Percentiles rank a stretch among this genome's conserved stretches.
phyloP scores from a whole-genome alignment of 2,888 invertebrate species.

The Rhodophaea formosa region DNA sequence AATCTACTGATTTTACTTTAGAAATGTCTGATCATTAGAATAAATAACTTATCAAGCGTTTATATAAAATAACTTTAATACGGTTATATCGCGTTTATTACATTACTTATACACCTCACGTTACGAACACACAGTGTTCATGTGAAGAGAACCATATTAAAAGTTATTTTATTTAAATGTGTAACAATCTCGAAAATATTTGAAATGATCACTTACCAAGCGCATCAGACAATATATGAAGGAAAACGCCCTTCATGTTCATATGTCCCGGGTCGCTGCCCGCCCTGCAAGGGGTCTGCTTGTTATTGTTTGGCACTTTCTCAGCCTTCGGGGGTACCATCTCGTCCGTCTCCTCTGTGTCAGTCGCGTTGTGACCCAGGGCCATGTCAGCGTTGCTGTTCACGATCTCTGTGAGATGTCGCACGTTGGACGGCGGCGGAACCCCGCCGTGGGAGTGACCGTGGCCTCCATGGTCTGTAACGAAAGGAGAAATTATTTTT shows the following conservation, averaged over 20 bases:
- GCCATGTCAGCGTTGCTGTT: constrained; percentile 77
- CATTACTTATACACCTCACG: too few relatives aligned
- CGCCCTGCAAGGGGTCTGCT: constrained; percentile 51
- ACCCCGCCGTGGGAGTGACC: constrained; percentile 84
- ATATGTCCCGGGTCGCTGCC: constrained; percentile 87
- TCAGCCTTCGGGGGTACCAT: constrained; percentile 65
- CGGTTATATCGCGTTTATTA: too few relatives aligned
- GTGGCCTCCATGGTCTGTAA: constrained; percentile 87
- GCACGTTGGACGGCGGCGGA: constrained; percentile 70
- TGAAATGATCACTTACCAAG: constrained; percentile 83
- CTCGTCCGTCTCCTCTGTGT: constrained; percentile 70
- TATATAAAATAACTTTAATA: too few relatives aligned
- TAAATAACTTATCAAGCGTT: too few relatives aligned
- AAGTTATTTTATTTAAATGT: too few relatives aligned
- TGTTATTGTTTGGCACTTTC: constrained; percentile 54
- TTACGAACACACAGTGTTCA: too few relatives aligned
- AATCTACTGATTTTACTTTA: too few relatives aligned
- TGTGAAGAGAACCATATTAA: too few relatives aligned
- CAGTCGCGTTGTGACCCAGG: constrained; percentile 67
- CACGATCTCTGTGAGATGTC: constrained; percentile 71
- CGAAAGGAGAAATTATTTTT: neutral
- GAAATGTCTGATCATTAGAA: too few relatives aligned
- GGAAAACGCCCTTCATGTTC: constrained; percentile 99
- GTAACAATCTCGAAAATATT: neutral
- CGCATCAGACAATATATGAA: constrained; percentile 98